Base-by-base conservation (phyloP, 2,888 invertebrate genomes). In the Amorpha juglandis region DNA sequence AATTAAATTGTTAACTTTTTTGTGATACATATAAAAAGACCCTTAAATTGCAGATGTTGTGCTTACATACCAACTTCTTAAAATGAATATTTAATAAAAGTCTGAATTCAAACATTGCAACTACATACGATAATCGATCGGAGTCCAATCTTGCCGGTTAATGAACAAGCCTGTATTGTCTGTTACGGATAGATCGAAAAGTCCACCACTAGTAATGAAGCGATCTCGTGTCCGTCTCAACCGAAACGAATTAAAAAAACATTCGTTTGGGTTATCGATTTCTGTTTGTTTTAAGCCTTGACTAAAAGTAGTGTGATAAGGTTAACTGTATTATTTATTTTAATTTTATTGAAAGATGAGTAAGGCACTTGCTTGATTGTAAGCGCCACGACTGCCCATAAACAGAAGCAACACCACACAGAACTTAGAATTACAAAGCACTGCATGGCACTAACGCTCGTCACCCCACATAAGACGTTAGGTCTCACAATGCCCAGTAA, bases 141-240 rank as follows among this genome's bases (percentile, higher is more conserved):
- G 38, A 58, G 38, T 58, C 16, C 35, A 38, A 58, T 58, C 55
- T 35, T 38, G 35, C 55, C 51, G 55, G 55, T 38, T 58, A 58
- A 58, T 58, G 55, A 58, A 58, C 55, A 58, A 38, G 38, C 9
- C 16, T 19, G 38, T n/a, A 38, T 58, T 58, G 55, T 58, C 55
- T 16, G 55, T 11, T 27, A 19, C 2, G 27, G 19, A 19, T 19
- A 38, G 38, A 38, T 58, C 55, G 55, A 38, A 58, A 58, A 58
- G 55, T 38, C 16, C 55, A n/a, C 14, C 51, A 12, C 16, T 35
- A 11, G 55, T 58, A 58, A 58, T 58, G 55, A 58, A 58, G 38
- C 38, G 38, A 9, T 38, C 51, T 52, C 21, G 51, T 52, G 51
- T 52, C 55, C 19, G 55, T 38, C 38, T 58, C 55, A 35, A 38